Evolutionary conservation across 64 coral and sea anemone genomes (phyloP).

Genomic region (Acropora tenuis): DNA sequence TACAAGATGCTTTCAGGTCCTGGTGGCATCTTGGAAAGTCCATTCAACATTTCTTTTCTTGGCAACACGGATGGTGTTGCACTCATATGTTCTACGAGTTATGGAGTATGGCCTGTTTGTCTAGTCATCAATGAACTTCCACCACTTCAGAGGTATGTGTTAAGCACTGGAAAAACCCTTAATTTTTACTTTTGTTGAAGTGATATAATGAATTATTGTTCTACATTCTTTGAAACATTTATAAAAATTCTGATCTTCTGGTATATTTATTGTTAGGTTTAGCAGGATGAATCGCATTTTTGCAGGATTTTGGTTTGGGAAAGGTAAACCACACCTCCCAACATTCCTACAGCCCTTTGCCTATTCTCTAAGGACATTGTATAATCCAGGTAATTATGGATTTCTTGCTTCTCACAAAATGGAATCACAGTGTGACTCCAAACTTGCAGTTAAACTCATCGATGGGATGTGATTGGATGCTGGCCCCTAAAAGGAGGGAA

Average conservation of each 20-base stretch:
- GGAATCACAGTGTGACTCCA: background rate
- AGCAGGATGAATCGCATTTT: slow-evolving; percentile 54
- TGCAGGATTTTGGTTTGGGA: slow-evolving; percentile 59
- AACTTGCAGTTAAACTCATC: background rate
- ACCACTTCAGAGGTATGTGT: slow-evolving; percentile 31
- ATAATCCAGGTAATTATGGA: slow-evolving; percentile 14
- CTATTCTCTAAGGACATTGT: background rate
- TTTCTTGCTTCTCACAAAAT: background rate
- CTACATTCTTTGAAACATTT: background rate
- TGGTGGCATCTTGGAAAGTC: slow-evolving; percentile 46
- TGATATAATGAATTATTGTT: background rate
- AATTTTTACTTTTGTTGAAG: background rate
- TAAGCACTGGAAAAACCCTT: background rate
- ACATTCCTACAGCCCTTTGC: slow-evolving; percentile 45
- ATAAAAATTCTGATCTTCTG: background rate
- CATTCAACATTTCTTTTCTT: slow-evolving; percentile 43
- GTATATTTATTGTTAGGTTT: slow-evolving; percentile 19
- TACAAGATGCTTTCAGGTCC: slow-evolving; percentile 42
- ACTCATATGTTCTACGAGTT: slow-evolving; percentile 10
- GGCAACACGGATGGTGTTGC: slow-evolving; percentile 59
- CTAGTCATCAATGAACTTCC: slow-evolving; percentile 50
- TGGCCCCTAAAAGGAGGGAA: too few species aligned
- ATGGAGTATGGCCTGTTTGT: slow-evolving; percentile 38
- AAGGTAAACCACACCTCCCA: slow-evolving; percentile 54
- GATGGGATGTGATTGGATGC: too few species aligned